Evolutionary conservation across 1,140 invertebrate species (phyloP), one percentile per base, ranked within the genome.

Genomic region (Calliopsis andreniformis): DNA sequence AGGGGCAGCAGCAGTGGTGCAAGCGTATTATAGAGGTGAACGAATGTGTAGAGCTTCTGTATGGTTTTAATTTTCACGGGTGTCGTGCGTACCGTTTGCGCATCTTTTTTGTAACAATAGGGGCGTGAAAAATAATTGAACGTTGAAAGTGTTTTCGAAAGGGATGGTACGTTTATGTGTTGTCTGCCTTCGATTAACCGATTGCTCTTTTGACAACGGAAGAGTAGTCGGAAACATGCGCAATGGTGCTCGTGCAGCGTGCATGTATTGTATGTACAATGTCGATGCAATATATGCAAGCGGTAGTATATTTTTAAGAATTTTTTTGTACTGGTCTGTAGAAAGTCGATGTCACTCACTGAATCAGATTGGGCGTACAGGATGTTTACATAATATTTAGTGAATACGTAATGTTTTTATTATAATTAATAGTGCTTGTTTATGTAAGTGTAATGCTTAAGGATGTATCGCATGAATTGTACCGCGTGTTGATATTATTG

Each of bases 51-150:
- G 53, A 64, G 68, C 66, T 71, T 77, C 76, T 77, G 61, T 66
- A 66, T 61, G 66, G 64, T 77, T 71, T 39, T 43, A 67, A 76
- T 80, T 80, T 81, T 78, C 30, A 43, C 56, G 63, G 61, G 35
- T 39, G 35, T 28, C 32, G 56, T 42, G 43, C 63, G 56, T 68
- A 76, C 59, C 32, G 47, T 45, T 35, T 2, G 25, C 39, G 18
- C 35, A 49, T 23, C 30, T 53, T 59, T 68, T 49, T 62, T 42
- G 62, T 42, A 59, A 32, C 25, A 20, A 43, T 30, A 45, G 18
- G 51, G 30, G 45, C 39, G 78, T 59, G 43, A 43, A 64, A 83
- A 78, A 78, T 82, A 69, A 82, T 72, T 69, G 23, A 42, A 66
- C 56, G 42, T 20, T 53, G 28, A 64, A 79, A 82, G 76, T 23